Base-by-base conservation (phyloP, 2,797 vertebrate species). In the Chelidonichthys spinosus region DNA sequence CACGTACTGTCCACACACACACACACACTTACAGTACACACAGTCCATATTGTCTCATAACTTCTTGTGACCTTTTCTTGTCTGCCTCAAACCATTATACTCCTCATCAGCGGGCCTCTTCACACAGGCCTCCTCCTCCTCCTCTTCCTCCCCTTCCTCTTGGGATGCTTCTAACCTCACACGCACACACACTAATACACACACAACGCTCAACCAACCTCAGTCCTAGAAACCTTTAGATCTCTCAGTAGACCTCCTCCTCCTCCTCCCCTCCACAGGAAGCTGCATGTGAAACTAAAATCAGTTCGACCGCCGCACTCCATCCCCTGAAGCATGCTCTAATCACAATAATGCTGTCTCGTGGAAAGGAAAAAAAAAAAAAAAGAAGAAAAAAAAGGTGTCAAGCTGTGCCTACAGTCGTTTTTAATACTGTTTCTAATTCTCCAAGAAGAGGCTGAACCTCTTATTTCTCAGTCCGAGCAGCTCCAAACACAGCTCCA, bases 51-150 rank as follows among this genome's bases (percentile, higher is more conserved):
- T 77, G 79, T 90, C 89, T 91, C 89, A 85, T 83, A 79, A 85
- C 77, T 89, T 78, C 88, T 84, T 69, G 74, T 87, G 78, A 90
- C 86, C 83, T 86, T 87, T 87, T 86, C 85, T 90, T 32, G 83
- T 93, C 92, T 93, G 92, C 93, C 92, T 94, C 91, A 92, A 93
- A 93, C 91, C 91, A 92, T 86, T 76, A 90, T 91, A 92, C 87
- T 92, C 92, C 92, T 93, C 92, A 92, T 87, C 67, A 78, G 60
- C 2, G 76, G 81, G 84, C 86, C 87, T 89, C 85, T 47, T 86
- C 81, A 70, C 58, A 32, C 68, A 47, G 85, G 85, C 80, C 78
- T 78, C 65, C 78, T 86, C 63, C 63, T 78, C 59, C 69, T 82
- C 69, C 68, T 81, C 79, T 72, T 79, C 61, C 75, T 79, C 72